A percentile compares a stretch with the other conserved stretches of the same genome.
phyloP scores from a whole-genome alignment of 2,113 vertebrate genomes.

The Scortum barcoo region DNA sequence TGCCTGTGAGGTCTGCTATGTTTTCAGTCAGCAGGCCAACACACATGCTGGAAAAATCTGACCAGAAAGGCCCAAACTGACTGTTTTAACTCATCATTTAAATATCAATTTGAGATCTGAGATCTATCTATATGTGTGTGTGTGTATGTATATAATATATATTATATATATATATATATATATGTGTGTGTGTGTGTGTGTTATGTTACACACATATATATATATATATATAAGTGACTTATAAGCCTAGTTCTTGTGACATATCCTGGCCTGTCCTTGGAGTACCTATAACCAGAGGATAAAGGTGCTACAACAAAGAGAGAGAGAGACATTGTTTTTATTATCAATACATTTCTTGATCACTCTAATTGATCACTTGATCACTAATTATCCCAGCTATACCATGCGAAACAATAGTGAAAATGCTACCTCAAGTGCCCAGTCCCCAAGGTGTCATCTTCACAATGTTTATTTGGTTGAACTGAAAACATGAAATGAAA shows the following conservation, averaged over 20 bases:
- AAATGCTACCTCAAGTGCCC: not conserved
- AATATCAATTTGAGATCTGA: too few relatives aligned
- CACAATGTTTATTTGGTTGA: not conserved
- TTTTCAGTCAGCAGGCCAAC: not conserved
- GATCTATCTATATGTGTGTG: too few relatives aligned
- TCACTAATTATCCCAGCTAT: not conserved
- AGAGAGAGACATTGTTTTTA: not conserved
- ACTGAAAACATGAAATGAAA: not conserved
- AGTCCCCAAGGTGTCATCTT: not conserved
- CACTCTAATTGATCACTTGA: not conserved
- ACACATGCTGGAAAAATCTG: not conserved
- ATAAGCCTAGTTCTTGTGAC: not conserved
- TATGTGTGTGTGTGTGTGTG: too few relatives aligned
- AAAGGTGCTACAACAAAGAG: not conserved
- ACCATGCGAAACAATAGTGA: not conserved
- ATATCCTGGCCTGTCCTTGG: not conserved
- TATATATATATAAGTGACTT: not conserved
- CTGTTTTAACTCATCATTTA: not conserved
- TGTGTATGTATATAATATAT: too few relatives aligned
- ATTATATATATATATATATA: too few relatives aligned
- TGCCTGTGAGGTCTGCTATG: not conserved
- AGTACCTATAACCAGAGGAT: not conserved
- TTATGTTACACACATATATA: too few relatives aligned
- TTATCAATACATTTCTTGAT: not conserved
- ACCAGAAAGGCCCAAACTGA: not conserved